Percentiles rank a stretch among this genome's conserved stretches.
These are phyloP conservation scores for Crotalus adamanteus DNA, from an alignment of 2,797 vertebrate genomes.

Conservation along the genomic window DNA sequence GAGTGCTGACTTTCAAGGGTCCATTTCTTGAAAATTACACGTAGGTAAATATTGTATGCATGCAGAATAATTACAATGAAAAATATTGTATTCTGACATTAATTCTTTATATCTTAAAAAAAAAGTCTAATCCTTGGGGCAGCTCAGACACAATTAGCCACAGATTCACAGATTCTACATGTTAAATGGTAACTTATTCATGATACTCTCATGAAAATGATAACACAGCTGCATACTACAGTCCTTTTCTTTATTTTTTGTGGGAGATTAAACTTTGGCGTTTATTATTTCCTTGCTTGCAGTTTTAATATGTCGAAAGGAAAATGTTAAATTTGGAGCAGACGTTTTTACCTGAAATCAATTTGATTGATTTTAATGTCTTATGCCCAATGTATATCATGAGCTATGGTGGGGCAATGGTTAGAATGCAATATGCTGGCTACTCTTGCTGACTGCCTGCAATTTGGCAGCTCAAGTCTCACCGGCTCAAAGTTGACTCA, in stretches of 20 bases:
- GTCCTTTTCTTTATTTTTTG: slow-evolving; percentile 52
- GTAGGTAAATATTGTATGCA: slow-evolving; percentile 97
- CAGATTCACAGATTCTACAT: slow-evolving; percentile 58
- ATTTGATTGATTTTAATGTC: neutral
- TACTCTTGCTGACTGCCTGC: too few relatives aligned
- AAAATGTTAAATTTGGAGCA: slow-evolving; percentile 23
- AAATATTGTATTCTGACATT: slow-evolving; percentile 77
- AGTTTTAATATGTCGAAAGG: neutral
- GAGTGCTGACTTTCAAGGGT: slow-evolving; percentile 92
- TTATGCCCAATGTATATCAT: neutral
- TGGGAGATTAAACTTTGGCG: slow-evolving; percentile 40
- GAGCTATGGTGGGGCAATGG: too few relatives aligned
- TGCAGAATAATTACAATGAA: slow-evolving; percentile 86
- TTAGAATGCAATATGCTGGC: too few relatives aligned
- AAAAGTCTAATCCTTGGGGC: slow-evolving; percentile 74
- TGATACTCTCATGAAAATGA: slow-evolving; percentile 49
- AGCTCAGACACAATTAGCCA: slow-evolving; percentile 64
- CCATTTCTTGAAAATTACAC: slow-evolving; percentile 89
- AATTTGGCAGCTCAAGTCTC: too few relatives aligned
- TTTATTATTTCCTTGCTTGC: neutral
- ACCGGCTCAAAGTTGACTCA: too few relatives aligned
- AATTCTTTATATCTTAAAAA: slow-evolving; percentile 81
- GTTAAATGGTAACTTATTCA: slow-evolving; percentile 60
- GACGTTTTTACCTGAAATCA: neutral
- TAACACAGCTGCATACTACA: slow-evolving; percentile 47